phyloP scores from a whole-genome alignment of 2,113 vertebrate species.

The Melanostigma gelatinosum region DNA sequence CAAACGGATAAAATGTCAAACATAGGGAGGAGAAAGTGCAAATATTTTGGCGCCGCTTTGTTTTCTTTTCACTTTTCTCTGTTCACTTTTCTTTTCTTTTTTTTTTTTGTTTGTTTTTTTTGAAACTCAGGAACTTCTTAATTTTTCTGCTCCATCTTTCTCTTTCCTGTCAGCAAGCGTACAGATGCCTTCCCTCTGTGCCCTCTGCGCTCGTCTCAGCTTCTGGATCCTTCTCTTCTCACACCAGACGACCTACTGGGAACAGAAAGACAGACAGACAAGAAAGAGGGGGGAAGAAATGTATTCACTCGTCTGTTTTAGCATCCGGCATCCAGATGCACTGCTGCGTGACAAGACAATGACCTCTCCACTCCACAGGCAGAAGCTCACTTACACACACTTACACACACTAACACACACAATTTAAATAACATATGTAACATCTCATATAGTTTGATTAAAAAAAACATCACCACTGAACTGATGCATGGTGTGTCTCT shows the following conservation, averaged over 20 bases:
- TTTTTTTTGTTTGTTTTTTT: not conserved
- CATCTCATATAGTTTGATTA: not conserved
- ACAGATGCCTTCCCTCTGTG: slow-evolving; percentile 74
- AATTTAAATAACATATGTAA: not conserved
- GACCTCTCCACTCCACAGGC: slow-evolving; percentile 16
- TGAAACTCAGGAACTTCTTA: slow-evolving; percentile 60
- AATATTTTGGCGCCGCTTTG: slow-evolving; percentile 84
- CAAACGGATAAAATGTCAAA: slow-evolving; percentile 77
- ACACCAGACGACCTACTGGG: slow-evolving; percentile 84
- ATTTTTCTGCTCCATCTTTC: slow-evolving; percentile 67
- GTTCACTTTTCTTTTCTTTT: slow-evolving; percentile 22
- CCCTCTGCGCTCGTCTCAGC: slow-evolving; percentile 77
- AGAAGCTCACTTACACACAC: not conserved
- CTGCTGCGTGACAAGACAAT: slow-evolving; percentile 39
- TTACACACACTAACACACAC: not conserved
- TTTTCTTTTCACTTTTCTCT: slow-evolving; percentile 63
- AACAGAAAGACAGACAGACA: slow-evolving; percentile 48
- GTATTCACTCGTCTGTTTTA: slow-evolving; percentile 26
- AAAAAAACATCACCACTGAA: not conserved
- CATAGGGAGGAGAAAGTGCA: slow-evolving; percentile 85
- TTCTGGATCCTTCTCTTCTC: slow-evolving; percentile 74
- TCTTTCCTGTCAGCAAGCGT: slow-evolving; percentile 71
- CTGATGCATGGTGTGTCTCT: not conserved
- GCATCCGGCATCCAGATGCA: slow-evolving; percentile 34
- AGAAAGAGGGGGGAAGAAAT: not conserved